Evolutionary conservation across 2,113 vertebrate species (phyloP).

Genomic region (Platysteira castanea): DNA sequence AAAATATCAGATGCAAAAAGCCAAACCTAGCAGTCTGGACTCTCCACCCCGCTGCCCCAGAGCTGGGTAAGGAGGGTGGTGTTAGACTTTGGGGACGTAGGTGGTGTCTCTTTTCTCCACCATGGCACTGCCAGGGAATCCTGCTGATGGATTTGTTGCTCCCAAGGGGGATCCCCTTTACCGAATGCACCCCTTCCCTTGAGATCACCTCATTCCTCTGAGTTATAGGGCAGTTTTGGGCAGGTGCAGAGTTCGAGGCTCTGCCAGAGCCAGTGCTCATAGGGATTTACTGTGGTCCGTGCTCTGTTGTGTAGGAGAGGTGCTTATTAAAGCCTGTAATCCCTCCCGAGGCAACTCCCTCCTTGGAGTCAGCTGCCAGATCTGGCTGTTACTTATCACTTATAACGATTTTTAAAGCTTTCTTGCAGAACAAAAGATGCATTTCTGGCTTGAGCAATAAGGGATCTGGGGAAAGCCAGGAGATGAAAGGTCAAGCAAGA

Average conservation of each 20-base stretch:
- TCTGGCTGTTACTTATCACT: conserved; percentile 24
- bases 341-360: background rate
- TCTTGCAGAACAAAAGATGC: conserved; percentile 28
- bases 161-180: background rate
- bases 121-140: fast-evolving
- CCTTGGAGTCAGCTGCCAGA: conserved; percentile 11
- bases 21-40: background rate
- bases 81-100: background rate
- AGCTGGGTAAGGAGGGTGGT: background rate
- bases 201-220: background rate
- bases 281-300: background rate
- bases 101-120: background rate
- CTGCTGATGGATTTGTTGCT: fast-evolving
- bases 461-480: background rate
- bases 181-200: background rate
- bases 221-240: background rate
- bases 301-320: background rate
- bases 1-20: background rate
- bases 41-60: background rate
- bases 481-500: conserved; percentile 54
- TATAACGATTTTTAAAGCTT: conserved; percentile 34
- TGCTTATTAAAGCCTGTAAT: background rate
- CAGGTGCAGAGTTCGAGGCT: background rate
- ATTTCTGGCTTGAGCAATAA: conserved; percentile 49
- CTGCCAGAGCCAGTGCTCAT: background rate